Conservation (phyloP, 2,113 vertebrate species). For the Eudyptes chrysolophus region DNA sequence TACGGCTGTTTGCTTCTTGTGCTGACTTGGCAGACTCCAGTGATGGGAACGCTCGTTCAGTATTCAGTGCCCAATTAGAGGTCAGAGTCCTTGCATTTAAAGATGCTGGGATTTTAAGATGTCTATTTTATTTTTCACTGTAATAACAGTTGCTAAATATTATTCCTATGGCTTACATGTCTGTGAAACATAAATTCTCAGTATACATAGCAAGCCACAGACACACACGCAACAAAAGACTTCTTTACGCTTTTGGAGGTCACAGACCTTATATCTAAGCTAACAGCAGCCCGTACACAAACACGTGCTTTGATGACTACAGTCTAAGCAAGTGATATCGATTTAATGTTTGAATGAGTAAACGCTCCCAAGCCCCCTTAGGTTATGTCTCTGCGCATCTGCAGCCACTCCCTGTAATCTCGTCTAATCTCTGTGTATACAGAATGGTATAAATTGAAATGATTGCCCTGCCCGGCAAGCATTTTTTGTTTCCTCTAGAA, state of each 20-base stretch:
- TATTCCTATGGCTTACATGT: background rate
- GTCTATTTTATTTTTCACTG: background rate
- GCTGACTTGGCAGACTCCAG: background rate
- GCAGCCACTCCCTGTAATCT: background rate
- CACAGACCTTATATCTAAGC: background rate
- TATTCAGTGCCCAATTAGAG: background rate
- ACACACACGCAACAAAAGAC: background rate
- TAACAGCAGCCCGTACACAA: background rate
- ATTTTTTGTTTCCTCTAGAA: background rate
- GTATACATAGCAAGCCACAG: background rate
- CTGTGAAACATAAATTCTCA: background rate
- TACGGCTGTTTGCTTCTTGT: background rate
- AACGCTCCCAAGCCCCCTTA: background rate
- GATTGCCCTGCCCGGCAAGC: background rate
- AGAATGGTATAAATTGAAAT: background rate
- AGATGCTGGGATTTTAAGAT: background rate
- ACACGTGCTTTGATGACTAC: background rate
- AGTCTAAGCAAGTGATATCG: background rate
- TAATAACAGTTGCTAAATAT: slow-evolving; percentile 12
- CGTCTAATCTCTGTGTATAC: background rate
- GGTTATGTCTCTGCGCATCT: background rate
- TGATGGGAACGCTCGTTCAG: fast-evolving
- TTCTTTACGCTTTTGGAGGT: background rate
- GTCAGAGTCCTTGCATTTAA: background rate
- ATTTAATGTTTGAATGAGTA: background rate